These are phyloP conservation scores for Laothoe populi DNA, from an alignment of 2,888 invertebrate genomes.

Conservation along the genomic window DNA sequence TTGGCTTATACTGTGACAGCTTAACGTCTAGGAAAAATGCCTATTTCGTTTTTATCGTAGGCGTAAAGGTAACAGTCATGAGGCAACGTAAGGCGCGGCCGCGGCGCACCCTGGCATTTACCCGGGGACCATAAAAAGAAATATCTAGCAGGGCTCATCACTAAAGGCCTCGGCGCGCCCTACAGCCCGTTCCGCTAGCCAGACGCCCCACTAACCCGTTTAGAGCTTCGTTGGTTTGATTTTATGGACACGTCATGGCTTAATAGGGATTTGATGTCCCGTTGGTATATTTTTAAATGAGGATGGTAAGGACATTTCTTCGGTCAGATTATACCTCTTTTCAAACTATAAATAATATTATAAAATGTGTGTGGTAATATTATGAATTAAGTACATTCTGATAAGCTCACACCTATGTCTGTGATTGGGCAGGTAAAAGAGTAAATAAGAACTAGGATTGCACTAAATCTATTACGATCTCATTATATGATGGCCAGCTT, in stretches of 20 bases:
- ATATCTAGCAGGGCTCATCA: conserved; percentile 79
- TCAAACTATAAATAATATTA: too few relatives aligned
- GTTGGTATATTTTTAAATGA: too few relatives aligned
- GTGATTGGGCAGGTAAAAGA: too few relatives aligned
- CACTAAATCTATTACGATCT: neutral
- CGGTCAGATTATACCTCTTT: too few relatives aligned
- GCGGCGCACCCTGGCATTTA: conserved; percentile 78
- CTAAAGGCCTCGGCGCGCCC: conserved; percentile 79
- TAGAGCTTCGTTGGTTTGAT: conserved; percentile 33
- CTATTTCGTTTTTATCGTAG: conserved; percentile 49
- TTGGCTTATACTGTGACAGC: conserved; percentile 1
- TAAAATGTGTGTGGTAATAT: too few relatives aligned
- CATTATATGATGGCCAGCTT: too few relatives aligned
- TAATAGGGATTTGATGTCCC: neutral
- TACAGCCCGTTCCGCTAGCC: conserved; percentile 56
- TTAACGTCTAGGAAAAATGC: conserved; percentile 39
- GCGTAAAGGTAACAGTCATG: conserved; percentile 61
- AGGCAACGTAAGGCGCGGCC: conserved; percentile 64
- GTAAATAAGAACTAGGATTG: too few relatives aligned
- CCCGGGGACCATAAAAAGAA: conserved; percentile 82
- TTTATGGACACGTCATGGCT: neutral
- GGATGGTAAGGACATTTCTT: too few relatives aligned
- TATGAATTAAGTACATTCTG: too few relatives aligned
- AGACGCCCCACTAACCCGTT: conserved; percentile 74
- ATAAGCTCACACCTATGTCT: too few relatives aligned